Evolutionary conservation across 2,797 vertebrate species (phyloP).

Genomic region (Dendrocincla fuliginosa): DNA sequence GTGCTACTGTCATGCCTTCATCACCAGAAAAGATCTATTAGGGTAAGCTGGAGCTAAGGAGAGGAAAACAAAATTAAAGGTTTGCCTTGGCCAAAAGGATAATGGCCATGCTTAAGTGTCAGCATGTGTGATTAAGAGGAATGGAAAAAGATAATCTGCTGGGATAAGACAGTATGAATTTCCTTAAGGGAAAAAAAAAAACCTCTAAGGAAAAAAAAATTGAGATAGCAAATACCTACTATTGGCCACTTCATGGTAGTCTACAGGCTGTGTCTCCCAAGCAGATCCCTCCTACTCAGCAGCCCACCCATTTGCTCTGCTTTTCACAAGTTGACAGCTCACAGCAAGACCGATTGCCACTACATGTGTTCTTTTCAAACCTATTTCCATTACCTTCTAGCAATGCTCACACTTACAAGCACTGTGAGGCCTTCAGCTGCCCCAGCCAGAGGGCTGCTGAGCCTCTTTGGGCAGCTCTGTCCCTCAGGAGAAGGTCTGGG

Average conservation of each 20-base stretch:
- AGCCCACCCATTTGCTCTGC: background rate
- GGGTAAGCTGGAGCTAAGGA: background rate
- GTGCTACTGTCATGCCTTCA: background rate
- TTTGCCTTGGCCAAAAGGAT: background rate
- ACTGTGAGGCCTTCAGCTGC: fast-evolving
- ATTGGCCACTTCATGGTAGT: background rate
- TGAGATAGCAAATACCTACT: background rate
- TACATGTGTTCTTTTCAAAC: background rate
- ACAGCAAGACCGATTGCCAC: background rate
- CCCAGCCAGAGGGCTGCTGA: fast-evolving
- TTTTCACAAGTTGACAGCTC: background rate
- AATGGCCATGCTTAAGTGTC: background rate
- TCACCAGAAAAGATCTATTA: background rate
- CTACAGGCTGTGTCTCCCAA: background rate
- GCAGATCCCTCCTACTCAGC: background rate
- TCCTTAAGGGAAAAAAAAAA: background rate
- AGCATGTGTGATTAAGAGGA: background rate
- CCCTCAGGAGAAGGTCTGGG: background rate
- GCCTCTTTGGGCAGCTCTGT: background rate
- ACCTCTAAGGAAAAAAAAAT: background rate
- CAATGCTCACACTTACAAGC: background rate
- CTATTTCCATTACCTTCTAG: background rate
- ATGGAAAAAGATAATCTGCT: background rate
- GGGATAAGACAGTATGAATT: background rate
- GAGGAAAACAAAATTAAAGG: background rate